Percentiles rank a stretch among this genome's conserved stretches.
phyloP scores from a whole-genome alignment of 2,888 invertebrate genomes.

The Bruchidius siliquastri region DNA sequence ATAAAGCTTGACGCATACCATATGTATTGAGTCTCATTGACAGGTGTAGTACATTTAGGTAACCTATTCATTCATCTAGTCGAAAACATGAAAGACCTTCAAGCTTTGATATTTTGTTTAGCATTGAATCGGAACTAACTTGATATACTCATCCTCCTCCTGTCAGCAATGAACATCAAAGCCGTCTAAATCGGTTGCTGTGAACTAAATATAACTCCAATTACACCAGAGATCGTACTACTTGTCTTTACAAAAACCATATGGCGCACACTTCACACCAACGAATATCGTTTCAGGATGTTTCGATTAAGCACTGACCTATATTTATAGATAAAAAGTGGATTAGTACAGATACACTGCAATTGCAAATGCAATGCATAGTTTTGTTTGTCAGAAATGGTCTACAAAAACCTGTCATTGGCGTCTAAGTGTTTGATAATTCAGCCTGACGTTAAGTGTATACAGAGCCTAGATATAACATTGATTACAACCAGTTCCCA shows the following conservation, averaged over 20 bases:
- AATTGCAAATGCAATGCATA: neutral
- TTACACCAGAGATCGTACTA: neutral
- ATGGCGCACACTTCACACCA: neutral
- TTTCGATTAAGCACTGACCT: neutral
- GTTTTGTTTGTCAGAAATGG: no score
- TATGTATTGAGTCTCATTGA: neutral
- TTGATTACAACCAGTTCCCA: no score
- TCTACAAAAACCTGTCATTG: no score
- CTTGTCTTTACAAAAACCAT: neutral
- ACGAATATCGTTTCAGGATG: neutral
- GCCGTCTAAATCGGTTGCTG: neutral
- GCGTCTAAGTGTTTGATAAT: no score
- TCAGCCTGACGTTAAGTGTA: no score
- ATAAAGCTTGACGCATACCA: neutral
- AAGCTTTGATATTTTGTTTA: neutral
- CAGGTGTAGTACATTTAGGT: neutral
- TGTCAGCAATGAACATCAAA: neutral
- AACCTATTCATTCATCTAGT: neutral
- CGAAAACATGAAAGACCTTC: neutral
- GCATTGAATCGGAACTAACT: neutral
- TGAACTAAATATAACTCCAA: neutral
- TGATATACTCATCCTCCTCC: neutral
- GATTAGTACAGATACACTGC: neutral
- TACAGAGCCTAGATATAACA: no score
- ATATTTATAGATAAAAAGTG: neutral